These are phyloP conservation scores for Drosophila asahinai DNA, from an alignment of 1,140 invertebrate genomes.

Conservation along the genomic window DNA sequence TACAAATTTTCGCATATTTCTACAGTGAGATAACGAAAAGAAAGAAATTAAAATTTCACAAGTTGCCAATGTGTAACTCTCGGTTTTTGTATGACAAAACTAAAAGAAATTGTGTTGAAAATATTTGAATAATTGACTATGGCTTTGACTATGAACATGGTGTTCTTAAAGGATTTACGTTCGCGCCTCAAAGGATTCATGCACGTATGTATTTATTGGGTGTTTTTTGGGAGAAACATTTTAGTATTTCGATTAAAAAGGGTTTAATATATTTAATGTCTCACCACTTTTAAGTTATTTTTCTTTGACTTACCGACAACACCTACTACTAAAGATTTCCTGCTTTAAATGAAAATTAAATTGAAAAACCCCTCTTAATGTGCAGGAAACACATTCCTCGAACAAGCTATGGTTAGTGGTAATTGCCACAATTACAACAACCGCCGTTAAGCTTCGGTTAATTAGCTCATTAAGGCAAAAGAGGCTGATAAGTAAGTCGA, in stretches of 20 bases:
- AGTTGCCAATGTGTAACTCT: constrained; percentile 13
- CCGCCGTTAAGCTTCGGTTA: constrained; percentile 23
- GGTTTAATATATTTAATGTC: too few relatives aligned
- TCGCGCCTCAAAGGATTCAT: constrained; percentile 84
- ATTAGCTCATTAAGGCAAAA: constrained; percentile 38
- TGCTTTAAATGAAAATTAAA: neutral
- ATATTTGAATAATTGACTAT: constrained; percentile 30
- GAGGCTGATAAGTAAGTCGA: constrained; percentile 33
- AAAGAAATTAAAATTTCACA: constrained; percentile 33
- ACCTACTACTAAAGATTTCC: constrained; percentile 2
- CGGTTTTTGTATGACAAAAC: neutral
- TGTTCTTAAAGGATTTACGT: constrained; percentile 83
- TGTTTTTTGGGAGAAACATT: neutral
- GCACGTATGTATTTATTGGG: constrained; percentile 71
- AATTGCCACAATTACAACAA: constrained; percentile 29
- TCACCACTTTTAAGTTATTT: neutral
- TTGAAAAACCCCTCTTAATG: neutral
- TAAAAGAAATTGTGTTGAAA: constrained; percentile 8
- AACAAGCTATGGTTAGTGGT: constrained; percentile 27
- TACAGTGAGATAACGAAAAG: constrained; percentile 52
- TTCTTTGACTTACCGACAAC: neutral
- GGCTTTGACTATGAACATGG: constrained; percentile 84
- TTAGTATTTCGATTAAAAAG: neutral
- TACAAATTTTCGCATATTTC: constrained; percentile 61
- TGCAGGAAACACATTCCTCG: constrained; percentile 15